Evolutionary conservation across 2,797 vertebrate species (phyloP).

Genomic region (Sciurus carolinensis): DNA sequence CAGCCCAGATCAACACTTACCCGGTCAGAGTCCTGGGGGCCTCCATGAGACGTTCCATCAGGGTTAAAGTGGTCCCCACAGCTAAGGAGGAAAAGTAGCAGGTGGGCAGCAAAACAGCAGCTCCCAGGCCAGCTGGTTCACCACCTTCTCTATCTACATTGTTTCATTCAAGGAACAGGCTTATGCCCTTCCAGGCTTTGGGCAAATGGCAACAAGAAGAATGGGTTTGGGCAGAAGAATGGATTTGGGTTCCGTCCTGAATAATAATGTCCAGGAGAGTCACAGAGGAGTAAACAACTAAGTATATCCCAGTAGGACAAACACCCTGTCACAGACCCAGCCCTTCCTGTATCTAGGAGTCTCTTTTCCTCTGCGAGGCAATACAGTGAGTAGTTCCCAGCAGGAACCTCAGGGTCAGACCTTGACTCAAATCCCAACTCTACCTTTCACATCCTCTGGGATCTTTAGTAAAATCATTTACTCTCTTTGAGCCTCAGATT

Average conservation of each 20-base stretch:
- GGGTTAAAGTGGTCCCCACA: constrained; percentile 97
- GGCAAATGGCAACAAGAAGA: background rate
- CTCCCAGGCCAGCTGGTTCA: background rate
- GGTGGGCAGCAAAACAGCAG: background rate
- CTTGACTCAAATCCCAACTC: constrained; percentile 26
- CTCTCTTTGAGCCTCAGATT: constrained; percentile 26
- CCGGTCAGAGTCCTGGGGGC: constrained; percentile 90
- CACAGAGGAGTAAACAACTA: background rate
- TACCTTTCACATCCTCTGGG: background rate
- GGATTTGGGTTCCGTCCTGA: background rate
- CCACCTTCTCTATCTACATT: background rate
- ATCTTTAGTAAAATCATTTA: constrained; percentile 7
- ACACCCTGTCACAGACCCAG: background rate
- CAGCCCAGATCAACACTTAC: constrained; percentile 81
- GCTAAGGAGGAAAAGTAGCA: constrained; percentile 86
- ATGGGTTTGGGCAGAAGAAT: background rate
- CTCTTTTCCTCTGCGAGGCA: background rate
- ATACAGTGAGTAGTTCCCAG: background rate
- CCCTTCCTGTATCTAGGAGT: background rate
- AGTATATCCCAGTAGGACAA: background rate
- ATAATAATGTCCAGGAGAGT: background rate
- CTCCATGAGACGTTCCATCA: constrained; percentile 91
- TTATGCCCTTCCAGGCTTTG: background rate
- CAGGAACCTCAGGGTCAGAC: background rate
- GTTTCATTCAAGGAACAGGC: background rate